Evolutionary conservation across 2,113 vertebrate genomes (phyloP).

Genomic region (Zapus hudsonius): DNA sequence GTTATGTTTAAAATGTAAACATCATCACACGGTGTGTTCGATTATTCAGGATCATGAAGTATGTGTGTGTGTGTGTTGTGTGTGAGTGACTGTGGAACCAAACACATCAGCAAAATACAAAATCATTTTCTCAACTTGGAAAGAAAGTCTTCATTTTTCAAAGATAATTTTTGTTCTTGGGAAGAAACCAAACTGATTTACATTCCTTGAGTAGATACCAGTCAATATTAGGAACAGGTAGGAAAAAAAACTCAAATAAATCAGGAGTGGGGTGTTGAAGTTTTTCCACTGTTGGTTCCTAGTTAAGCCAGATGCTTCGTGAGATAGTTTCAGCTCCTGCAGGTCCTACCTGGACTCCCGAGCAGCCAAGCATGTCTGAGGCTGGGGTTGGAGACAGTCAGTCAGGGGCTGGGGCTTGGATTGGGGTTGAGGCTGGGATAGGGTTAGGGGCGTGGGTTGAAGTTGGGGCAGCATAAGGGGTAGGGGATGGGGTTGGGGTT

Average conservation of each 20-base stretch:
- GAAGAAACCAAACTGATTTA: neutral
- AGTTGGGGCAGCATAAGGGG: too few relatives aligned
- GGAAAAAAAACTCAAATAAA: neutral
- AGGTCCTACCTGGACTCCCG: too few relatives aligned
- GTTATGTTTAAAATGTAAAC: conserved; percentile 17
- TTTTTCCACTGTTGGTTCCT: neutral
- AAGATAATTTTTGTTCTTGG: neutral
- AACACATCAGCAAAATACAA: neutral
- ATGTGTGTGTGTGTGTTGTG: too few relatives aligned
- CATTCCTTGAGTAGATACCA: neutral
- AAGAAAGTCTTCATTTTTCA: neutral
- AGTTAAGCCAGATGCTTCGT: neutral
- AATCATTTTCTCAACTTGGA: neutral
- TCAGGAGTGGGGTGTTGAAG: neutral
- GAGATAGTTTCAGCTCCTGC: neutral
- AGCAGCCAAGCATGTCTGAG: too few relatives aligned
- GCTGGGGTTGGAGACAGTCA: too few relatives aligned
- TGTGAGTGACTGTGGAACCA: neutral
- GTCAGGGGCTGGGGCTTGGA: too few relatives aligned
- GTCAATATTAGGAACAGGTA: neutral
- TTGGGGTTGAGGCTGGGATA: too few relatives aligned
- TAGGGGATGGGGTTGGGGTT: too few relatives aligned
- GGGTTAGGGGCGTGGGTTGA: too few relatives aligned
- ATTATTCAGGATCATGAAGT: neutral
- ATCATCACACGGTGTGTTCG: neutral